Evolutionary conservation across 2,888 invertebrate genomes (phyloP), one percentile per base, ranked within the genome.

Genomic region (Latrodectus elegans): DNA sequence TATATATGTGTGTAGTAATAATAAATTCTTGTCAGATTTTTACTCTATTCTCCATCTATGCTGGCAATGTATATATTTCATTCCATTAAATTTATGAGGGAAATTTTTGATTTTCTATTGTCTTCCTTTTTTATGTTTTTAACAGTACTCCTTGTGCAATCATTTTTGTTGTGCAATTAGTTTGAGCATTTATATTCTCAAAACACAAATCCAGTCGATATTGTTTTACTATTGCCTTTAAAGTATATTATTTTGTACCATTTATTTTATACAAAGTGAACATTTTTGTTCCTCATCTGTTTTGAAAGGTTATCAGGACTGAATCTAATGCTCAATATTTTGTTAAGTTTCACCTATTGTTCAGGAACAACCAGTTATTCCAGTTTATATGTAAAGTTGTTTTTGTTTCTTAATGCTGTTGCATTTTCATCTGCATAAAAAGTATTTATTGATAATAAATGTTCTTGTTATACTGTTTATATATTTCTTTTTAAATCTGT

Each of bases 391-490:
- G 55, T 78, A 67, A 67, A 78, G 84, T 68, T 78, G 78, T 74
- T 65, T 53, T 71, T 15, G 12, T 78, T 84, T 55, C 78, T 65
- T 84, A 84, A 78, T 60, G 68, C 73, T 84, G 84, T 84, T 84
- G 78, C 72, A 78, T 78, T 82, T 84, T 72, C 78, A 78, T 84
- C 84, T 84, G 65, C 60, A 74, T 74, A 81, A 67, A 65, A 84
- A 73, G 72, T 84, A 84, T 84, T 84, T 84, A 84, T 84, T 84
- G 67, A 73, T 6, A 84, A 84, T 84, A 84, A 84, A 84, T 84
- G 84, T 84, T 84, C 84, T 78, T 84, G 84, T 84, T 84, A 78
- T 74, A 81, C 72, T 67, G 64, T 67, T 81, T 55, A 72, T 72
- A 14, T 60, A 72, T 55, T 26, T 68, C 70, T 17, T 17, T 78